Evolutionary conservation across 2,888 invertebrate species (phyloP).

Genomic region (Cryptocheilus praepositus): DNA sequence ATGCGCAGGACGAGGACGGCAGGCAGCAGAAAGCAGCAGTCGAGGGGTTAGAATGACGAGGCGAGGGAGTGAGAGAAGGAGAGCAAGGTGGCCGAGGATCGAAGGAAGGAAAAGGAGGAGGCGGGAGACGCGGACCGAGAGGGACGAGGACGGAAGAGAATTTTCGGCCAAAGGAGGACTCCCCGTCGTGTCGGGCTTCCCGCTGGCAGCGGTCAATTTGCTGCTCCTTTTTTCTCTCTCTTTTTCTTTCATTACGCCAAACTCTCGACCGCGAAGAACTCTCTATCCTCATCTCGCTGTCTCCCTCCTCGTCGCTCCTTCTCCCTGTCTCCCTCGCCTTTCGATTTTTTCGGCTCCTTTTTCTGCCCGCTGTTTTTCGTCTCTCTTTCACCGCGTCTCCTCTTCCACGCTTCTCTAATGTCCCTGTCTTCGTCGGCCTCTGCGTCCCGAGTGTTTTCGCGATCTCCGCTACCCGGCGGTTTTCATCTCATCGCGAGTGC

Average conservation of each 20-base stretch:
- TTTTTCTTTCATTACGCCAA: conserved; percentile 55
- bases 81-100: conserved; percentile 31
- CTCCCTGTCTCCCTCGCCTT: conserved; percentile 6
- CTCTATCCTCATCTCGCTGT: conserved; percentile 30
- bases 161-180: conserved; percentile 66
- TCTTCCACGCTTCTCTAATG: too few relatives aligned
- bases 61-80: conserved; percentile 1
- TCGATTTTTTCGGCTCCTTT: conserved; percentile 1
- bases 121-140: conserved; percentile 32
- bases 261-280: conserved; percentile 41
- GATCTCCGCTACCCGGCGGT: conserved; percentile 9
- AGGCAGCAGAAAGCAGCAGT: too few relatives aligned
- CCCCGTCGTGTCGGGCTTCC: conserved; percentile 66
- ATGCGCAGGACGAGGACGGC: not conserved
- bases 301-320: conserved; percentile 34
- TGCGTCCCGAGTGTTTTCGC: too few relatives aligned
- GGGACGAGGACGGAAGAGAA: conserved; percentile 56
- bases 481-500: conserved; percentile 29
- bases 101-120: conserved; percentile 35
- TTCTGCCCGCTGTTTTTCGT: not conserved
- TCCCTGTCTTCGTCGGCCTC: too few relatives aligned
- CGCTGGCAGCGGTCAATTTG: conserved; percentile 67
- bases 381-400: not conserved
- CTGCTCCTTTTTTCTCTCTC: conserved; percentile 61
- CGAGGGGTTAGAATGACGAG: too few relatives aligned